Percentiles rank a stretch among this genome's conserved stretches.
These are phyloP conservation scores for Lates japonicus DNA, from an alignment of 2,797 vertebrate species.

Conservation along the genomic window DNA sequence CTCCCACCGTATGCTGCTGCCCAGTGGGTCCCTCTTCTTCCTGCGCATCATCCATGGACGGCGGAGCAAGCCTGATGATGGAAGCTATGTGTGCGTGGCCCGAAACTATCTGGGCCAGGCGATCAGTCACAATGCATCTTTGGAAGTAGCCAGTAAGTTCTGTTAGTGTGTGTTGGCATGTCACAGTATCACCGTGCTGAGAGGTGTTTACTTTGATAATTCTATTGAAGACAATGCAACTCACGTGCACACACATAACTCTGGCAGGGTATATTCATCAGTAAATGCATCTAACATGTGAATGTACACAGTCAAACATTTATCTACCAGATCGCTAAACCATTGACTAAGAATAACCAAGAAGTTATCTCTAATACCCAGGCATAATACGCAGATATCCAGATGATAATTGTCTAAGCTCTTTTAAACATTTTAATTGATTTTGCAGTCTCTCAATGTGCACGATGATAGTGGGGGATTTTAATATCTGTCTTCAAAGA, in stretches of 20 bases:
- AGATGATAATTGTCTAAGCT: slow-evolving; percentile 25
- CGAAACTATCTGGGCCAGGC: slow-evolving; percentile 97
- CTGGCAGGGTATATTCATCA: not conserved
- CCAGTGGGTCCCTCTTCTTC: slow-evolving; percentile 95
- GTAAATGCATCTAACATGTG: slow-evolving; percentile 12
- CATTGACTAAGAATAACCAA: not conserved
- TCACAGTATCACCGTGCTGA: slow-evolving; percentile 28
- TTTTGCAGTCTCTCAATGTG: slow-evolving; percentile 21
- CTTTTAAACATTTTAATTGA: slow-evolving; percentile 34
- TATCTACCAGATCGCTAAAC: not conserved
- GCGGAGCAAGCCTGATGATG: slow-evolving; percentile 91
- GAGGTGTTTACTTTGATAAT: slow-evolving; percentile 68
- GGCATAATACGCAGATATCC: not conserved
- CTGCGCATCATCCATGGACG: slow-evolving; percentile 94
- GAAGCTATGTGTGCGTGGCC: slow-evolving; percentile 94
- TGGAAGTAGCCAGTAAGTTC: slow-evolving; percentile 97
- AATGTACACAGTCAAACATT: not conserved
- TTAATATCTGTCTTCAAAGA: slow-evolving; percentile 36
- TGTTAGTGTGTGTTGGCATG: slow-evolving; percentile 1
- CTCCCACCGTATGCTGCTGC: slow-evolving; percentile 95
- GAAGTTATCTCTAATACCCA: slow-evolving; percentile 17
- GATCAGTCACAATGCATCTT: slow-evolving; percentile 95
- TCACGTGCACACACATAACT: not conserved
- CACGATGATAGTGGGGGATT: slow-evolving; percentile 19
- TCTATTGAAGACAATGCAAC: not conserved